phyloP scores from a whole-genome alignment of 2,888 invertebrate genomes.

The Rhagophthalmus giganteus region DNA sequence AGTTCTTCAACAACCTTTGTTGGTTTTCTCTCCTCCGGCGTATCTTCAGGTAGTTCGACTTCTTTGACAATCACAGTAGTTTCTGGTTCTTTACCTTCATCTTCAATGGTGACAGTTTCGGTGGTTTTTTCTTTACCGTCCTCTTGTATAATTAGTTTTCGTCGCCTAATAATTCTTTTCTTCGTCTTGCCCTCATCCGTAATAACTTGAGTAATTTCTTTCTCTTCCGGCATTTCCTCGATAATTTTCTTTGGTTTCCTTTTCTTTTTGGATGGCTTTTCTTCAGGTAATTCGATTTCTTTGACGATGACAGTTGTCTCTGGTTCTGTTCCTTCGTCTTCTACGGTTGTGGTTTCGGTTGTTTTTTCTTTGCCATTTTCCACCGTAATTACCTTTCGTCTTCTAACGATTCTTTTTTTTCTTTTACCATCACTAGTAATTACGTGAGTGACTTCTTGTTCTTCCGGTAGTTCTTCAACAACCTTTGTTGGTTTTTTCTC shows the following conservation, averaged over 20 bases:
- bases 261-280: constrained; percentile 44
- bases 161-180: constrained; percentile 49
- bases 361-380: constrained; percentile 20
- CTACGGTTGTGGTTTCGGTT: constrained; percentile 33
- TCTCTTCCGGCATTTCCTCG: constrained; percentile 33
- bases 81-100: constrained; percentile 54
- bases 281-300: constrained; percentile 37
- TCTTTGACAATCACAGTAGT: constrained; percentile 45
- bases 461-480: constrained; percentile 33
- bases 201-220: constrained; percentile 40
- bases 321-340: constrained; percentile 39
- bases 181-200: constrained; percentile 39
- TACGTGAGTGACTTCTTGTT: constrained; percentile 27
- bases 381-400: constrained; percentile 19
- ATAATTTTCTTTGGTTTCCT: no score
- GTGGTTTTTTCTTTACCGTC: constrained; percentile 54
- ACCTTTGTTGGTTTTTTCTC: constrained; percentile 27
- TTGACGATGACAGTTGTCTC: constrained; percentile 33
- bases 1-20: constrained; percentile 31
- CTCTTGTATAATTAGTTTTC: constrained; percentile 53
- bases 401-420: constrained; percentile 14
- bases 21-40: constrained; percentile 44
- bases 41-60: constrained; percentile 38
- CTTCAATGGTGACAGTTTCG: constrained; percentile 55
- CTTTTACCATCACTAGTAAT: constrained; percentile 30